Evolutionary conservation across 2,888 invertebrate species (phyloP), one percentile per base, ranked within the genome.

Genomic region (Cerceris ruficornis): DNA sequence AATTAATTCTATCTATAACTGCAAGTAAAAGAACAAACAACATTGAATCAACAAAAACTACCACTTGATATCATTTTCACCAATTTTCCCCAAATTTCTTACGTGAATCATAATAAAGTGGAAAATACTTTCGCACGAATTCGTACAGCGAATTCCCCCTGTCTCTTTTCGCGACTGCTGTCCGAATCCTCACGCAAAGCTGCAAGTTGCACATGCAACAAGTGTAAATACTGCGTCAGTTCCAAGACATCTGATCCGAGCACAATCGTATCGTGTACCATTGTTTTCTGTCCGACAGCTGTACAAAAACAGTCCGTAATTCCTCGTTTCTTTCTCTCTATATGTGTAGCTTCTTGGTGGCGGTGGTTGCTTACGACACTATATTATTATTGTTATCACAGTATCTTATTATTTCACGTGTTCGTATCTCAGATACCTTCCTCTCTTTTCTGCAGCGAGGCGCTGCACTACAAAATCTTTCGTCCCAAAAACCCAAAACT

Each of bases 311-410:
- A 69, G 60, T 68, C 28, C 49, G 14, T 28, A 28, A 28, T 28
- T 28, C 59, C 58, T 54, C 59, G 13, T 64, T 52, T 50, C 55
- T 28, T 74, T 43, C 39, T 77, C 52, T 64, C 59, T 62, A n/a
- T 70, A 77, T 77, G 57, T 75, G 81, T 77, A 75, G 69, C 70
- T 84, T 72, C 6, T 46, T 75, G 67, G 54, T 55, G 58, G 49
- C 8, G 11, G 11, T 7, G 15, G 55, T 64, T 61, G 55, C 9
- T 78, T 72, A 75, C 61, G 49, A 80, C 73, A 80, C 66, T 75
- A 66, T 76, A 8, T 65, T 75, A 59, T 43, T 67, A 69, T 49
- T 75, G 85, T 72, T 86, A 80, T 60, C 28, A 62, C 39, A 55
- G 17, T 2, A 49, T 59, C 41, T 67, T 43, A 54, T 69, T 60